Base-by-base conservation (phyloP, 35 echinoderm and acorn worm species). In the Stichopus chloronotus region DNA sequence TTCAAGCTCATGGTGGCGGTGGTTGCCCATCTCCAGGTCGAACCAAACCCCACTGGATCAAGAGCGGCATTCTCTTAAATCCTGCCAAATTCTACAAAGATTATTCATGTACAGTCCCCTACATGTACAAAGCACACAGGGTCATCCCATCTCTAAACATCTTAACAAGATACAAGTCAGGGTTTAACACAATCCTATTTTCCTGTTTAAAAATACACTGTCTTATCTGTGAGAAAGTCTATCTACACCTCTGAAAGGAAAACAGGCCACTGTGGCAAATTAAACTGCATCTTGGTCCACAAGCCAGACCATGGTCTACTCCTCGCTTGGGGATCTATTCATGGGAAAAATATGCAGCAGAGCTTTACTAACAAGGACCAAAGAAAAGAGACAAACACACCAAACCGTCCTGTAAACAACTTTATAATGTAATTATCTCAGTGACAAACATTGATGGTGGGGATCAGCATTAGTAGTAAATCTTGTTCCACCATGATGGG, bases 391-490 rank as follows among this genome's bases (percentile, higher is more conserved):
- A 55, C 80, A 83, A 83, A 83, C 80, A 83, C 55, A 56, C 10
- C 80, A 52, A 83, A 83, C 53, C 80, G 55, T n/a, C 82, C 56
- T 85, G 82, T 57, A 53, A 85, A 83, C 80, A 83, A 20, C 80
- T 83, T 83, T 83, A 83, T 83, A 83, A 83, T 83, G 80, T 83
- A 56, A 83, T 83, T 83, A 83, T 83, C 80, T 83, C 25, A 11
- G 80, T 83, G 80, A 83, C 80, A 83, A 83, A 83, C 80, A 83
- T 24, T 55, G 80, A 83, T 81, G 80, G 25, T 55, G 10, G 14
- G 80, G 80, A 83, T 83, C 52, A 83, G 80, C 25, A 83, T 83
- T 83, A 83, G 55, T 56, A 55, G 25, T 83, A 55, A 56, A 55
- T 65, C 61, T 65, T 17, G 13, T 83, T 52, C 82, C 82, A 58